These are phyloP conservation scores for Malurus elegans DNA, from an alignment of 2,113 vertebrate genomes.

Conservation along the genomic window DNA sequence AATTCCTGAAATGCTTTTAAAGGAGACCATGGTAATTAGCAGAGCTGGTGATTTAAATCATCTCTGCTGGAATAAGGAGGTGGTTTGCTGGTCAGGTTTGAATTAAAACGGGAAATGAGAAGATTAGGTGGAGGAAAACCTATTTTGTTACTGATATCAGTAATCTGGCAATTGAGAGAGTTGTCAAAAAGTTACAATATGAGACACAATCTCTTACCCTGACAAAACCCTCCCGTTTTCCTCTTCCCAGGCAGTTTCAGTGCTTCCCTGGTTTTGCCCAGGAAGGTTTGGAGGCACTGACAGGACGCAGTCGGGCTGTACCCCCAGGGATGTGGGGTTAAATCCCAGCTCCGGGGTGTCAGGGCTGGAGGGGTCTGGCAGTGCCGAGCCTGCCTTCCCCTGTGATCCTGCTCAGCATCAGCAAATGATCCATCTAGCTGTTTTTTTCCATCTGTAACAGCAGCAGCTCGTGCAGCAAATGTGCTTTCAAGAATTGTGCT, in stretches of 20 bases:
- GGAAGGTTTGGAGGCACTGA: fast-evolving
- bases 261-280: neutral
- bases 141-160: neutral
- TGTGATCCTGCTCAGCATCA: neutral
- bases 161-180: neutral
- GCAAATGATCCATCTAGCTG: neutral
- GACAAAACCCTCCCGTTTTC: neutral
- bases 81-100: neutral
- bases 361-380: neutral
- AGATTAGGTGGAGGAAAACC: neutral
- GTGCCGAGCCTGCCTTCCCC: fast-evolving
- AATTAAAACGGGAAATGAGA: neutral
- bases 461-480: neutral
- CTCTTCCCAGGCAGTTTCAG: neutral
- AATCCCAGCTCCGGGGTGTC: neutral
- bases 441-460: neutral
- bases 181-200: neutral
- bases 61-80: neutral
- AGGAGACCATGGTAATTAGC: neutral
- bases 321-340: neutral
- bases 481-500: neutral
- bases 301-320: fast-evolving
- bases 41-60: neutral
- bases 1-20: neutral
- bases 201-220: neutral